Evolutionary conservation across 2,888 invertebrate genomes (phyloP), one percentile per base, ranked within the genome.

Genomic region (Lysandra coridon): DNA sequence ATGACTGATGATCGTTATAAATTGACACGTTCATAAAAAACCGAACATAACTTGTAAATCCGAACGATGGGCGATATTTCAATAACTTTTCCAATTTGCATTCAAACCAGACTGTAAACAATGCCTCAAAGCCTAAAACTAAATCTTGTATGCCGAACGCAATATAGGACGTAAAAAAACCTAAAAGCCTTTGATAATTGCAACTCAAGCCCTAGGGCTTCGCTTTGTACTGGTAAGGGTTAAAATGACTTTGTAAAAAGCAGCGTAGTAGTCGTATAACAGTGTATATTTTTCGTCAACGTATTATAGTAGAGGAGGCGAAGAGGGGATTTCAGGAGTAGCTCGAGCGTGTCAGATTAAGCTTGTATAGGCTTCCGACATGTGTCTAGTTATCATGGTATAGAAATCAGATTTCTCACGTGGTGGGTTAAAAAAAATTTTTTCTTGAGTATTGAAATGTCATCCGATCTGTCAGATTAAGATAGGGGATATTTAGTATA

Each of bases 151-250:
- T 23, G 30, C 64, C 4, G 64, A 30, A 64, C 30, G 64, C 64
- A 64, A 64, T 64, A 64, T 30, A 30, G 64, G 64, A 64, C 64
- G 64, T 30, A 30, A 64, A 64, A 64, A 64, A 64, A 64, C 64
- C 1, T 64, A 30, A 10, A 30, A 64, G 10, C 10, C 64, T 64
- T 30, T 12, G 30, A 64, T 64, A 64, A 64, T 64, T 64, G 64
- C 57, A 57, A 17, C 64, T 64, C 62, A 62, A 64, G 64, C 64
- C 64, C 64, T 64, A 23, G 64, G 64, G 64, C 64, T 23, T 64
- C 10, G 30, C 30, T 64, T 30, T 64, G 30, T 64, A 64, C 23
- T 64, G 64, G 64, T 23, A 64, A 64, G 30, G 64, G 64, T 30
- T 30, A 30, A 64, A 12, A 64, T 64, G 30, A 12, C 30, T 64